phyloP scores from a whole-genome alignment of 2,797 vertebrate species.

The Sebastes iracundus region DNA sequence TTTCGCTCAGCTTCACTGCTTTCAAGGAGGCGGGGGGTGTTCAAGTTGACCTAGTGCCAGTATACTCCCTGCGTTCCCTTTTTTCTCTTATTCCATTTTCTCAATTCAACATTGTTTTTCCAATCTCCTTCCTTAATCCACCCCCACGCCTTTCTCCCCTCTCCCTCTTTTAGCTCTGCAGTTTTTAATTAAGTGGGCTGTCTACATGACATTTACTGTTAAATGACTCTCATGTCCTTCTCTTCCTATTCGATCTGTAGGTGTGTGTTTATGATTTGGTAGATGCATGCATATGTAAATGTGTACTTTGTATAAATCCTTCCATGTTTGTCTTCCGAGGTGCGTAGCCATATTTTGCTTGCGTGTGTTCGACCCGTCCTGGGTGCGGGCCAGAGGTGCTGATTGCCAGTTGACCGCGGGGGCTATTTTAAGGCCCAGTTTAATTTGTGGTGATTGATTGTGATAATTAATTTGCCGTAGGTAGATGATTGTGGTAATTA shows the following conservation, averaged over 20 bases:
- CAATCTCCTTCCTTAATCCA: constrained; percentile 13
- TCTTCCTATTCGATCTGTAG: constrained; percentile 50
- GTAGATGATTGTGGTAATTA: constrained; percentile 84
- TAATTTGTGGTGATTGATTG: constrained; percentile 82
- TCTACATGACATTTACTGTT: constrained; percentile 64
- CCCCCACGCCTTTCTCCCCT: background rate
- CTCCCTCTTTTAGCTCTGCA: constrained; percentile 7
- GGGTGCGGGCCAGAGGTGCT: constrained; percentile 56
- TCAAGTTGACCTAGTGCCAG: background rate
- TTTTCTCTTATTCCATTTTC: background rate
- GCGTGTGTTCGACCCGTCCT: background rate
- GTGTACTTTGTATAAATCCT: background rate
- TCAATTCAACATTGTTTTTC: constrained; percentile 27
- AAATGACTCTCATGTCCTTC: constrained; percentile 62
- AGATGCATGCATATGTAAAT: background rate
- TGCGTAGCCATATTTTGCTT: constrained; percentile 19
- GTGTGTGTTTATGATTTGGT: background rate
- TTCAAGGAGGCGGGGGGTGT: background rate
- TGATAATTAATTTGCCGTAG: constrained; percentile 83
- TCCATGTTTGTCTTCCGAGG: background rate
- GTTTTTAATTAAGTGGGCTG: constrained; percentile 56
- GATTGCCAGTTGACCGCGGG: constrained; percentile 71
- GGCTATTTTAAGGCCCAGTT: constrained; percentile 78
- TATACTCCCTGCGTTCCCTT: background rate
- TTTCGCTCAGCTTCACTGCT: background rate